Evolutionary conservation across 2,888 invertebrate genomes (phyloP).

Genomic region (Leucozona laternaria): DNA sequence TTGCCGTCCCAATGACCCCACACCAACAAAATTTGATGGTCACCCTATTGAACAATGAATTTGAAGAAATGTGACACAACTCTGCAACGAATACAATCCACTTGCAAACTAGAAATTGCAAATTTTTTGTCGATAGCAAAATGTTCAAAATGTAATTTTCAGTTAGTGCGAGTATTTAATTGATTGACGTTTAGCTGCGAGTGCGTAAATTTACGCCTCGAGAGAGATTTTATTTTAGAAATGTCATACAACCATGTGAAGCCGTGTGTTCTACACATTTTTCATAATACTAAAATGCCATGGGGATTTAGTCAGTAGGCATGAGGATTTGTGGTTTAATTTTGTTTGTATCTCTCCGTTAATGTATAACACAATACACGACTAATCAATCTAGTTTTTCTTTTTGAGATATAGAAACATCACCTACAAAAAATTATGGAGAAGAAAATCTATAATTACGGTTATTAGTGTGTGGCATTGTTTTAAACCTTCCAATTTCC

Average conservation of each 20-base stretch:
- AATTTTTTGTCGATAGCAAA: conserved; percentile 22
- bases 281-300: neutral
- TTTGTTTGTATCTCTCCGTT: neutral
- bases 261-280: neutral
- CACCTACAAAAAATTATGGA: neutral
- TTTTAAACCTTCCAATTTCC: conserved; percentile 1
- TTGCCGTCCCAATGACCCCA: too few relatives aligned
- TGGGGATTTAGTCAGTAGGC: too few relatives aligned
- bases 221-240: neutral
- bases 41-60: neutral
- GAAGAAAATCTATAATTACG: conserved; percentile 49
- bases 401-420: neutral
- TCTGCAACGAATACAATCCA: conserved; percentile 42
- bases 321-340: neutral
- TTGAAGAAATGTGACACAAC: conserved; percentile 9
- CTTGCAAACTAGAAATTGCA: conserved; percentile 51
- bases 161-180: conserved; percentile 45
- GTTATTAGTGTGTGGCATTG: conserved; percentile 39
- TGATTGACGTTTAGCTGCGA: conserved; percentile 49
- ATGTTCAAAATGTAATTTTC: conserved; percentile 25
- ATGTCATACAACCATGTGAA: neutral
- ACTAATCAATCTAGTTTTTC: conserved; percentile 42
- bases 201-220: conserved; percentile 31
- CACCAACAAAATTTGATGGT: too few relatives aligned
- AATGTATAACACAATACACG: neutral